These are phyloP conservation scores for Lithophane socia DNA, from an alignment of 2,888 invertebrate genomes.

Conservation along the genomic window DNA sequence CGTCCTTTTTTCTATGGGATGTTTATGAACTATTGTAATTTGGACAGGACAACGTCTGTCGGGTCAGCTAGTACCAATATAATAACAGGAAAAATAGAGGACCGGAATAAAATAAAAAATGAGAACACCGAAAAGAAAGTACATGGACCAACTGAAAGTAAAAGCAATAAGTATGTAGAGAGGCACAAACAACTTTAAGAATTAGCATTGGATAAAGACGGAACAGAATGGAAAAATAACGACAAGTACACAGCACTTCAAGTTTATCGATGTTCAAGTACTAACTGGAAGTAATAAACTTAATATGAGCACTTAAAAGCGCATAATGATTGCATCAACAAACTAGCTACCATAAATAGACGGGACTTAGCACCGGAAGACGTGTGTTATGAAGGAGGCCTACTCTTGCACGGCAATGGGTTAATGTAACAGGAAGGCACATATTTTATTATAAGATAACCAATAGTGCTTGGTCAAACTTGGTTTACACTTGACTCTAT, in stretches of 20 bases:
- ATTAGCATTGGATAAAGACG: neutral
- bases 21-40: neutral
- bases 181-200: neutral
- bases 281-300: conserved; percentile 21
- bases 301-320: neutral
- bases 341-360: conserved; percentile 21
- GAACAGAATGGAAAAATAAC: neutral
- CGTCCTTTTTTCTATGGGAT: neutral
- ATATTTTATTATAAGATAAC: neutral
- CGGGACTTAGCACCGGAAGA: conserved; percentile 5
- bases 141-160: neutral
- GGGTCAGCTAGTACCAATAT: neutral
- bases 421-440: conserved; percentile 11
- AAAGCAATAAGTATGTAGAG: no score
- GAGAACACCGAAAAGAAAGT: neutral
- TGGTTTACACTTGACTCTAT: neutral
- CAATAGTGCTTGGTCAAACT: neutral
- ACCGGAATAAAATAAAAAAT: neutral
- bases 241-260: conserved; percentile 1
- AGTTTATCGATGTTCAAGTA: neutral
- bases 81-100: no score
- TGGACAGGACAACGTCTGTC: neutral
- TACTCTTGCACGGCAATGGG: neutral
- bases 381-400: conserved; percentile 13
- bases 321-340: conserved; percentile 24